These are phyloP conservation scores for Antheraea assamensis DNA, from an alignment of 2,888 invertebrate species.

Conservation along the genomic window DNA sequence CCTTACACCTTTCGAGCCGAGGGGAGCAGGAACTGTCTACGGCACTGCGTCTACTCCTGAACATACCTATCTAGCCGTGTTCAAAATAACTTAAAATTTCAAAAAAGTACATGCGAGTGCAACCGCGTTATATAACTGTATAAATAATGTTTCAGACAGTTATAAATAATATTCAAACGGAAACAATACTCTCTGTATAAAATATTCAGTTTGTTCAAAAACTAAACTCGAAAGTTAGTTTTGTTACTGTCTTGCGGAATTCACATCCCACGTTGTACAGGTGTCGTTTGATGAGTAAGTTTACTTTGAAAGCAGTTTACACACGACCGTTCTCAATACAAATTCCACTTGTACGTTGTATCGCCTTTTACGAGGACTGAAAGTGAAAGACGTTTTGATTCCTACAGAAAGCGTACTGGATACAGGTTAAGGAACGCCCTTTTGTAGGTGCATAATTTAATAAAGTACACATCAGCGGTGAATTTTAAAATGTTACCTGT, in stretches of 20 bases:
- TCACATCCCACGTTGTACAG: not conserved
- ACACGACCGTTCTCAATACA: conserved; percentile 16
- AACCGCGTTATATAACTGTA: too few relatives aligned
- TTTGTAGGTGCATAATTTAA: conserved; percentile 8
- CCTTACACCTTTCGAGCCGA: too few relatives aligned
- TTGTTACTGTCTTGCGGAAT: not conserved
- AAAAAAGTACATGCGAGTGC: too few relatives aligned
- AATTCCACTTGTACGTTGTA: conserved; percentile 23
- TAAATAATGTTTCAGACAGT: too few relatives aligned
- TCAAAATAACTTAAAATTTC: too few relatives aligned
- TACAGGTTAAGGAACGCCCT: not conserved
- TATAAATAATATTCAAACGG: too few relatives aligned
- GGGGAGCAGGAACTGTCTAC: too few relatives aligned
- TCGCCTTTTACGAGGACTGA: conserved; percentile 35
- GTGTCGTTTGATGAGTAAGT: not conserved
- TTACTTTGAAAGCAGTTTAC: conserved; percentile 16
- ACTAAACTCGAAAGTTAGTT: not conserved
- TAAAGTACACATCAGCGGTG: not conserved
- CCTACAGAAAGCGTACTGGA: conserved; percentile 23
- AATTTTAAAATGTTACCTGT: not conserved
- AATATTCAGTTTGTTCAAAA: not conserved
- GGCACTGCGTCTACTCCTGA: too few relatives aligned
- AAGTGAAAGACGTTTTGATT: conserved; percentile 47
- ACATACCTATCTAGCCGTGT: too few relatives aligned
- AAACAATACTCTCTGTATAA: not conserved